A percentile compares a stretch with the other conserved stretches of the same genome.
Conservation (phyloP, 2,888 invertebrate species). For the Drosophila pegasa region DNA sequence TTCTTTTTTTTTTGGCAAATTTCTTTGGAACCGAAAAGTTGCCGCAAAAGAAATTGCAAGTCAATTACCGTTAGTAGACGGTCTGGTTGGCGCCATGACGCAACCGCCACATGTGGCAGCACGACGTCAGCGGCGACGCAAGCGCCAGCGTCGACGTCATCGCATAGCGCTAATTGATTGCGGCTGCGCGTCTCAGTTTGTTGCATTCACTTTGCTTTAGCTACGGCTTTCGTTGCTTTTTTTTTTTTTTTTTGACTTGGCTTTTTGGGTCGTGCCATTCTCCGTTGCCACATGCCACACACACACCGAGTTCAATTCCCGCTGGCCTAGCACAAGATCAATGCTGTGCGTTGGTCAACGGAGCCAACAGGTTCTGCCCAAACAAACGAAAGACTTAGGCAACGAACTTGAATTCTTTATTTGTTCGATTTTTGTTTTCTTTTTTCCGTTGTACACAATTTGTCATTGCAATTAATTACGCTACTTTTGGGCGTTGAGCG, state of each 20-base stretch:
- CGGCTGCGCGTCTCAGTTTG: constrained; percentile 62
- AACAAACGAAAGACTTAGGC: constrained; percentile 64
- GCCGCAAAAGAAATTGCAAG: constrained; percentile 79
- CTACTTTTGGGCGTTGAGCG: constrained; percentile 27
- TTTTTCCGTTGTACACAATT: constrained; percentile 20
- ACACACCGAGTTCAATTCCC: constrained; percentile 32
- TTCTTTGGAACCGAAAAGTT: constrained; percentile 75
- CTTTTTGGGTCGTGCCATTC: constrained; percentile 73
- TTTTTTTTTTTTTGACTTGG: constrained; percentile 13
- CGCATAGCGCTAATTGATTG: constrained; percentile 74
- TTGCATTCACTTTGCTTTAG: constrained; percentile 73
- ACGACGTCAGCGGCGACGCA: constrained; percentile 29
- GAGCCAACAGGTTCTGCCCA: constrained; percentile 66
- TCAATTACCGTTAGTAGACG: constrained; percentile 78
- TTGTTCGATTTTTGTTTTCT: constrained; percentile 5
- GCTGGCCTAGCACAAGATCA: constrained; percentile 76
- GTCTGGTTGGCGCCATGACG: constrained; percentile 77
- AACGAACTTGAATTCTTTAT: constrained; percentile 70
- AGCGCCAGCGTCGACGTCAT: constrained; percentile 54
- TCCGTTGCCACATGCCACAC: constrained; percentile 51
- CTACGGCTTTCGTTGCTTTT: constrained; percentile 16
- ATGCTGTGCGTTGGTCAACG: constrained; percentile 66
- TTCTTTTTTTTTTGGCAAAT: constrained; percentile 55
- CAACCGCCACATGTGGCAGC: constrained; percentile 75
- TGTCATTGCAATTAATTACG: constrained; percentile 59